Base-by-base conservation (phyloP, 1,140 invertebrate genomes). In the Eulimnadia texana region DNA sequence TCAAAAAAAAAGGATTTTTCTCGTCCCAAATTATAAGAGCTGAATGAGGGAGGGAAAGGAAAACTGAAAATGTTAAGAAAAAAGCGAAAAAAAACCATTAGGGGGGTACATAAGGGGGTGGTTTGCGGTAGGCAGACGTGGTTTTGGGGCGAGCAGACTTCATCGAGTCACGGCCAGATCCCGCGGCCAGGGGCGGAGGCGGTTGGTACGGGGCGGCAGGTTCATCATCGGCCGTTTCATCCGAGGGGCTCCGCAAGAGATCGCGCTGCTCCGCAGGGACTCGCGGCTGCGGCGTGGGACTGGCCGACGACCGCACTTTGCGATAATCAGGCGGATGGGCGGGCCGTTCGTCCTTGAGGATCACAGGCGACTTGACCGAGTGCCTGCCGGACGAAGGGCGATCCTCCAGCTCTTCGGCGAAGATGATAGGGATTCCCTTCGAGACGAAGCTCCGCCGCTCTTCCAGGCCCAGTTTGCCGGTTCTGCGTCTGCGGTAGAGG, bases 341-440 rank as follows among this genome's bases (percentile, higher is more conserved):
- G 25, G 91, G 90, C 70, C 91, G 92, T 70, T 94, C 91, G 65
- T 94, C 90, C 65, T 92, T 88, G 72, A 94, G 80, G 64, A 95
- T 94, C 1, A 95, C 83, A 1, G 91, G 91, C 47, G 84, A 84
- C 74, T 93, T 93, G 67, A 90, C 89, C 27, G 84, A 84, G 28
- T 83, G 61, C 71, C 71, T 72, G 86, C 86, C 1, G 85, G 87
- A 69, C 90, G 55, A 29, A 10, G 55, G 57, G 22, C 56, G 87
- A 68, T 95, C 91, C 66, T 93, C 90, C 13, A 94, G 75, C 71
- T 97, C 93, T 73, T 97, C 91, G 71, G 75, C 72, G 72, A 96
- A 94, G 66, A 96, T 96, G 3, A 95, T 88, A 0, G 93, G 93
- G 67, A 93, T 88, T 51, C 90, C 90, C 74, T 92, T 93, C 65